Evolutionary conservation across 2,113 vertebrate species (phyloP).

Genomic region (Psettodes erumei): DNA sequence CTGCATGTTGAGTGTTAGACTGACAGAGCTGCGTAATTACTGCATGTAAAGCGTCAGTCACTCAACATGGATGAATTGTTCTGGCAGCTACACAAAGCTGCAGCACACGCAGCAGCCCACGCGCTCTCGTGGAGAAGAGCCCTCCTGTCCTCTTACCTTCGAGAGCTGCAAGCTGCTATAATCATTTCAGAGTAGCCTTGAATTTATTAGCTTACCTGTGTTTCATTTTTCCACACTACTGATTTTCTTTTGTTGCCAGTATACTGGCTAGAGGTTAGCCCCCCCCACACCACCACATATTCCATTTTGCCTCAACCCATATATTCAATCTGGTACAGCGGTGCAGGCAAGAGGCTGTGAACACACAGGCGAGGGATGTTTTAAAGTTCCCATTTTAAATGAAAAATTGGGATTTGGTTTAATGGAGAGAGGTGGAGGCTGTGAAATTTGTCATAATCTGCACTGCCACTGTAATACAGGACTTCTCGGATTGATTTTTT

Average conservation of each 20-base stretch:
- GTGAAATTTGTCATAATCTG: constrained; percentile 35
- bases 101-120: constrained; percentile 11
- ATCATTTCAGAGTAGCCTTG: constrained; percentile 36
- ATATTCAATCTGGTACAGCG: constrained; percentile 33
- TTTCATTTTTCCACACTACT: constrained; percentile 19
- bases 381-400: constrained; percentile 31
- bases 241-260: constrained; percentile 29
- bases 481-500: background rate
- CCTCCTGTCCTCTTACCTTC: constrained; percentile 12
- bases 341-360: constrained; percentile 22
- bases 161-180: constrained; percentile 5
- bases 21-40: constrained; percentile 9
- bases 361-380: constrained; percentile 23
- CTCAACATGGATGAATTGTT: constrained; percentile 7
- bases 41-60: constrained; percentile 1
- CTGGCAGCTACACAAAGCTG: constrained; percentile 4
- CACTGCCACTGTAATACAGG: background rate
- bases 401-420: constrained; percentile 31
- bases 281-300: background rate
- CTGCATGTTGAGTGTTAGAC: background rate
- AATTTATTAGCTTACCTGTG: constrained; percentile 26
- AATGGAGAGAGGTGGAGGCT: constrained; percentile 23
- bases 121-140: constrained; percentile 8
- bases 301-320: constrained; percentile 26
- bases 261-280: constrained; percentile 5